phyloP scores from a whole-genome alignment of 1,140 invertebrate genomes.

The Berghia stephanieae region DNA sequence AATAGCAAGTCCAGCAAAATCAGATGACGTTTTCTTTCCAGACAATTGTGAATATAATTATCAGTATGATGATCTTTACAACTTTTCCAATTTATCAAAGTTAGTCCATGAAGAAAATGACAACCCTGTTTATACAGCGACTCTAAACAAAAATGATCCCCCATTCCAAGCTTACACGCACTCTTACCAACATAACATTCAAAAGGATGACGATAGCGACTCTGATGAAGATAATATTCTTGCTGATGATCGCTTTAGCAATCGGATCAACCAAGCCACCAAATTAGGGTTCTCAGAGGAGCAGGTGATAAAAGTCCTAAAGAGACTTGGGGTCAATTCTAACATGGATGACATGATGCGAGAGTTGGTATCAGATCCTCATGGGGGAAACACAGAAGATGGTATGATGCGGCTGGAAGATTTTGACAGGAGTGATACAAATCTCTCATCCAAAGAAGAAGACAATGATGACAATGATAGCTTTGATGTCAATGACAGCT shows the following conservation, averaged over 20 bases:
- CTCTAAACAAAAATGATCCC: neutral
- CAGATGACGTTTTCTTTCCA: too few species aligned
- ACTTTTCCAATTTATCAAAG: too few species aligned
- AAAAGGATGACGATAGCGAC: conserved; percentile 21
- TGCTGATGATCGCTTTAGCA: conserved; percentile 50
- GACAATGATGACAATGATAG: neutral
- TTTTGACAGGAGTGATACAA: neutral
- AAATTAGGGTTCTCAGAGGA: conserved; percentile 91
- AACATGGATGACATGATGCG: conserved; percentile 75
- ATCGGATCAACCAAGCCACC: conserved; percentile 80
- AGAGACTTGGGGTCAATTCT: conserved; percentile 78
- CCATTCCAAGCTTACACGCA: neutral
- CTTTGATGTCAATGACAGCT: conserved; percentile 22
- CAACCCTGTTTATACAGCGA: neutral
- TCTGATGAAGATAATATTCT: conserved; percentile 22
- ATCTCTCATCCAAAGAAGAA: neutral
- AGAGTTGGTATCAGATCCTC: neutral
- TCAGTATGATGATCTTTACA: too few species aligned
- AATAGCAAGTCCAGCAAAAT: too few species aligned
- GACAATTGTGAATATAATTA: too few species aligned
- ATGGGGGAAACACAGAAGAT: neutral
- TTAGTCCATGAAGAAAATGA: neutral
- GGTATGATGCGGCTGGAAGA: neutral
- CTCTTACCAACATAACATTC: neutral
- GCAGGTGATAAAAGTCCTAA: conserved; percentile 83